Evolutionary conservation across 1,140 invertebrate genomes (phyloP), one percentile per base, ranked within the genome.

Genomic region (Drosophila grimshawi): DNA sequence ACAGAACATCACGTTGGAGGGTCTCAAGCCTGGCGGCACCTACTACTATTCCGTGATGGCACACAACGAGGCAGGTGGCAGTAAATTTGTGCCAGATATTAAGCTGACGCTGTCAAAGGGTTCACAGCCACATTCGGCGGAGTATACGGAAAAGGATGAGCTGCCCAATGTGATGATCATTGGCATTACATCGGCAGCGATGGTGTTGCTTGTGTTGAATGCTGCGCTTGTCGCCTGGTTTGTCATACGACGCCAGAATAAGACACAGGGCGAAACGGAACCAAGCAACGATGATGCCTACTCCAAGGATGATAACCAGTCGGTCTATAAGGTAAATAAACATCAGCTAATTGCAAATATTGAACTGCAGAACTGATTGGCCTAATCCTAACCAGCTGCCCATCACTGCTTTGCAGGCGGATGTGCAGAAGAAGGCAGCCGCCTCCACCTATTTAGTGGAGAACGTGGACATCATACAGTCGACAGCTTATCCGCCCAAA

Each of bases 1-100:
- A 0, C 96, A 95, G 0, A 94, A 93, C 5, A 95, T 94, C 80
- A 94, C 94, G 0, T 93, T 98, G 39, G 93, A 93, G 61, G 95
- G 95, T 5, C 93, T 99, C 5, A 94, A 96, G 39, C 94, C 96
- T 0, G 97, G 95, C 10, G 98, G 97, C 1, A 95, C 96, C 68
- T 99, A 99, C 92, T 94, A 96, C 3, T 97, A 98, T 91, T 96
- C 96, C 27, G 95, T 99, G 19, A 96, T 96, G 95, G 96, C 97
- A 0, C 94, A 95, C 71, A 99, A 99, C 93, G 95, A 95, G 73
- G 94, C 97, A 4, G 98, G 97, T 0, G 95, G 95, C 57, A 98
- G 97, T 89, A 95, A 95, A 70, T 98, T 96, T 91, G 93, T 96
- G 49, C 95, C 95, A 0, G 96, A 97, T 74, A 94, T 96, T 7